A percentile compares a stretch with the other conserved stretches of the same genome.
phyloP scores from a whole-genome alignment of 92 coral and sea anemone genomes.

The Ricordea florida region DNA sequence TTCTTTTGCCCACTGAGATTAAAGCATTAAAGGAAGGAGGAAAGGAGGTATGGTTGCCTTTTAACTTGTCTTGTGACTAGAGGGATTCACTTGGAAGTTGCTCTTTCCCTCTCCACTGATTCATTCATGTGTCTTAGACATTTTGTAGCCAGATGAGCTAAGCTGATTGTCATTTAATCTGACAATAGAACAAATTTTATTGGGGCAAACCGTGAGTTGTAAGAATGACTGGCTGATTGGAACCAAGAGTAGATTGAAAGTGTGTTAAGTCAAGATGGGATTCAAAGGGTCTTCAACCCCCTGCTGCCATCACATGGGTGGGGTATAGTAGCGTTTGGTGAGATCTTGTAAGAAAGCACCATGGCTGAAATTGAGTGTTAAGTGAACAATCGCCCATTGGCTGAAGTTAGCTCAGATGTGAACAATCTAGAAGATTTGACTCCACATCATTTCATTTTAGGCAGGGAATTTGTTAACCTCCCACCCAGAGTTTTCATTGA shows the following conservation, averaged over 20 bases:
- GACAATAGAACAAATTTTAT: conserved; percentile 49
- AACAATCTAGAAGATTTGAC: conserved; percentile 41
- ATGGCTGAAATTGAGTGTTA: conserved; percentile 39
- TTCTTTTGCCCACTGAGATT: conserved; percentile 46
- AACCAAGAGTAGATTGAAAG: conserved; percentile 12
- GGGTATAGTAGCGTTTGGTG: conserved; percentile 38
- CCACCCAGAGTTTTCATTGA: conserved; percentile 17
- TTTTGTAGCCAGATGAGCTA: conserved; percentile 48
- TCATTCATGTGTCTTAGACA: conserved; percentile 43
- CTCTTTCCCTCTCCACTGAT: conserved; percentile 27
- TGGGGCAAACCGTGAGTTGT: conserved; percentile 31
- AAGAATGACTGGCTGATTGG: conserved; percentile 2
- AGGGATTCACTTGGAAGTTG: conserved; percentile 49
- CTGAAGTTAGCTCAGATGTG: conserved; percentile 29
- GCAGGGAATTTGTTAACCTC: too few species aligned
- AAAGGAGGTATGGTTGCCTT: conserved; percentile 48
- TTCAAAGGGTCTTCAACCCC: conserved; percentile 32
- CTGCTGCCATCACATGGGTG: conserved; percentile 44
- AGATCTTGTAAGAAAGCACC: conserved; percentile 36
- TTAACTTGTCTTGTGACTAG: conserved; percentile 44
- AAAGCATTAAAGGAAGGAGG: conserved; percentile 23
- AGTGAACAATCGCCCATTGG: conserved; percentile 39
- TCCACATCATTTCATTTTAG: conserved; percentile 47
- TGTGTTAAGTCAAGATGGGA: background rate
- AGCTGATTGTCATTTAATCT: conserved; percentile 24